Evolutionary conservation across 2,888 invertebrate species (phyloP), one percentile per base, ranked within the genome.

Genomic region (Cantharis flavilabris): DNA sequence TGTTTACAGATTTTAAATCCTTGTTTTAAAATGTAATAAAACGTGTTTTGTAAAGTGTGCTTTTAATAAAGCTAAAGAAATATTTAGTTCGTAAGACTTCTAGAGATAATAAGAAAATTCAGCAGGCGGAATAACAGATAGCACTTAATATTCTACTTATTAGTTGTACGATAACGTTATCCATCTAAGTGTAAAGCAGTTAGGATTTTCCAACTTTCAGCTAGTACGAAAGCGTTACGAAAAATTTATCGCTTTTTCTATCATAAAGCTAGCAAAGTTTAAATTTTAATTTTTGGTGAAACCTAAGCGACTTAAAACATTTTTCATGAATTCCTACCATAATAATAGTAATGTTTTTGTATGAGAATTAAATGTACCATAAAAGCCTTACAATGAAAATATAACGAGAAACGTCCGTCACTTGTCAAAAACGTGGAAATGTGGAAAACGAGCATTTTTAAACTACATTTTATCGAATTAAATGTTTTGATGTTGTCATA

Each of bases 61-160:
- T 72, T 76, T 75, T 69, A 75, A 78, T 73, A 81, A 81, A 82
- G 77, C 80, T 80, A 83, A 84, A 83, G 83, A 83, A 83, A 79
- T 81, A 81, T 81, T 82, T 81, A 74, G 82, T 77, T 76, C 62
- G 69, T 72, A 79, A 79, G 79, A 83, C 80, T 79, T 82, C 80
- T 83, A 78, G 74, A 81, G 84, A 85, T 85, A 84, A 85, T 83
- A 82, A 80, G 79, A 81, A 83, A 79, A 81, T 79, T 84, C 83
- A 86, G 83, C 84, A 85, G 82, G 84, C 84, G 85, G 86, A 85
- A 86, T 82, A 80, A 81, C 80, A 83, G 86, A 85, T 86, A 85
- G 83, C 84, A 85, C 84, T 85, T 84, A 84, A 85, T 84, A 85
- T 84, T 84, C 84, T 82, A 83, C 84, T 84, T 84, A 84, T 82